phyloP scores from a whole-genome alignment of 2,797 vertebrate genomes.

The Hydrolagus colliei region DNA sequence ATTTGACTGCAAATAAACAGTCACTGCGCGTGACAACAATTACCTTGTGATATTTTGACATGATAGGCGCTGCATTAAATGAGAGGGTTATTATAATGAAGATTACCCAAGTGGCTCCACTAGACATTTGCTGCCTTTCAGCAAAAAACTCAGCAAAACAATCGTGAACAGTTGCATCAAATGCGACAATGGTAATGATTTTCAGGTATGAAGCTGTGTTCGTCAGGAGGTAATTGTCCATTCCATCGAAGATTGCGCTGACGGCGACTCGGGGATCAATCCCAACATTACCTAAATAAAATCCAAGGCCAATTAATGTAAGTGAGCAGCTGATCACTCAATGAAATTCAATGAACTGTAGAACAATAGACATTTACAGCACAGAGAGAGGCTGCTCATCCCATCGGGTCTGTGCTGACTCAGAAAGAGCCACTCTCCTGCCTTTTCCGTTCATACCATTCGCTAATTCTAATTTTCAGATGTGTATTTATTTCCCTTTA shows the following conservation, averaged over 20 bases:
- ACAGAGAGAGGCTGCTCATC: too few relatives aligned
- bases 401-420: too few relatives aligned
- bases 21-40: too few relatives aligned
- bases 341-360: background rate
- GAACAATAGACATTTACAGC: too few relatives aligned
- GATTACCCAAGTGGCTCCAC: conserved; percentile 36
- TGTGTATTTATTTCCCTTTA: too few relatives aligned
- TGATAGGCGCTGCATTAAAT: too few relatives aligned
- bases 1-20: too few relatives aligned
- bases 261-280: conserved; percentile 38
- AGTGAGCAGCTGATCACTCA: background rate
- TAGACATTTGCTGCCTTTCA: conserved; percentile 21
- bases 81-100: background rate
- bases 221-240: conserved; percentile 39
- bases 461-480: too few relatives aligned
- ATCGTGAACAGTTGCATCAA: conserved; percentile 40
- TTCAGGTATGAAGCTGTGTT: conserved; percentile 37
- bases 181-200: conserved; percentile 39
- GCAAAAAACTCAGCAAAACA: conserved; percentile 35
- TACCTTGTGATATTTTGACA: too few relatives aligned
- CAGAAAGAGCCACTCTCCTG: too few relatives aligned
- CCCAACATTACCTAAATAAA: conserved; percentile 39
- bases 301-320: too few relatives aligned
- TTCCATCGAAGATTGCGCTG: conserved; percentile 41
- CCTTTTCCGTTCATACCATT: too few relatives aligned